A percentile compares a stretch with the other conserved stretches of the same genome.
These are phyloP conservation scores for Carcharodon carcharias DNA, from an alignment of 2,797 vertebrate genomes.

Conservation along the genomic window DNA sequence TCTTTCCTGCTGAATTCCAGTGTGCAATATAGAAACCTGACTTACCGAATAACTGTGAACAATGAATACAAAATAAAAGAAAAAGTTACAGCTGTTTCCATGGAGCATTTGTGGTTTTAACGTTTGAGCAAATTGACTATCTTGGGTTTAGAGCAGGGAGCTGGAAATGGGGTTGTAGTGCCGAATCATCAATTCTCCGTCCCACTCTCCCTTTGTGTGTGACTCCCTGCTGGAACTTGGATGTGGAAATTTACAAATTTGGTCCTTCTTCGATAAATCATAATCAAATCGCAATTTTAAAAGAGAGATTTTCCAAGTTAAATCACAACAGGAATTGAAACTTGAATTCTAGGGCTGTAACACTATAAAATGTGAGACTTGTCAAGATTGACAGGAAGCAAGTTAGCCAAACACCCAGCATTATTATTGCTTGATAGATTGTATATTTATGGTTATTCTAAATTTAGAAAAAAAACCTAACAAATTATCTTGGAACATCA, in stretches of 20 bases:
- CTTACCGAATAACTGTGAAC: neutral
- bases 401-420: neutral
- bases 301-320: neutral
- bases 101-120: neutral
- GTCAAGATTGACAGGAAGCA: neutral
- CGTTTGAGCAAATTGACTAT: neutral
- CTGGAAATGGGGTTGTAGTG: no score
- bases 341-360: neutral
- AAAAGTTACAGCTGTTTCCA: neutral
- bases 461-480: neutral
- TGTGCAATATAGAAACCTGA: neutral
- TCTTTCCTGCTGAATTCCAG: neutral
- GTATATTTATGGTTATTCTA: neutral
- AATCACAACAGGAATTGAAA: no score
- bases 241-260: neutral
- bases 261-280: neutral
- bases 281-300: neutral
- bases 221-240: neutral
- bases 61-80: neutral
- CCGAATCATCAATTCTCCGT: neutral
- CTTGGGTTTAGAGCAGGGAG: neutral
- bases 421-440: constrained; percentile 9
- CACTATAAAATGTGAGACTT: neutral
- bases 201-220: neutral
- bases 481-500: neutral